Evolutionary conservation across 2,797 vertebrate genomes (phyloP), one percentile per base, ranked within the genome.

Genomic region (Danionella dracula): DNA sequence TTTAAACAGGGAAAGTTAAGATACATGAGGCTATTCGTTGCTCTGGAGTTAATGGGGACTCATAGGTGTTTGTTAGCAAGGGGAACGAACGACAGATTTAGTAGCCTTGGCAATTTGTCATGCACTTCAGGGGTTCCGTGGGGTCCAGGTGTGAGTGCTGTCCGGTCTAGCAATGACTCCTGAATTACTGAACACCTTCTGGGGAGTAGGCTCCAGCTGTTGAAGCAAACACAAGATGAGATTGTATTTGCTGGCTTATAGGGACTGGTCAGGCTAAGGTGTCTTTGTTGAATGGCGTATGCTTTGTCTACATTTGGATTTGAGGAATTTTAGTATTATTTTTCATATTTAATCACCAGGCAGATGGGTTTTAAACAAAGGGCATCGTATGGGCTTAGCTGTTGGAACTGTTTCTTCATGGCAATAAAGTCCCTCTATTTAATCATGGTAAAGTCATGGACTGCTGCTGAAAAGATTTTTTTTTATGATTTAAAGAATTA

Each of bases 1-100:
- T 48, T 66, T 57, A 49, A 66, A 57, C 63, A 56, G 53, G 53
- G 34, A 42, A 66, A 57, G 63, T 57, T 66, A 57, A 57, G 53
- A 57, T 66, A 57, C 63, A 57, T 40, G 53, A 66, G 34, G 54
- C 44, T 37, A 48, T 66, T 45, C 51, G 4, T 41, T 20, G 15
- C 40, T 54, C 51, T 56, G 41, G 46, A 40, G 32, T 49, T 45
- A 46, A 57, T 40, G 54, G 46, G 21, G 38, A 40, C 42, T 12
- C 9, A 41, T 66, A 46, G 63, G 42, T 57, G 53, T 66, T 66
- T 56, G 63, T 66, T 31, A 66, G 53, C 15, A 10, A 21, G 62
- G 62, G 51, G 11, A 65, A 45, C 20, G 41, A 45, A n/a, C 35
- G 23, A 31, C 63, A 48, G 21, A 40, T 46, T 66, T 20, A 1